Evolutionary conservation across 2,113 vertebrate genomes (phyloP).

Genomic region (Saguinus midas): DNA sequence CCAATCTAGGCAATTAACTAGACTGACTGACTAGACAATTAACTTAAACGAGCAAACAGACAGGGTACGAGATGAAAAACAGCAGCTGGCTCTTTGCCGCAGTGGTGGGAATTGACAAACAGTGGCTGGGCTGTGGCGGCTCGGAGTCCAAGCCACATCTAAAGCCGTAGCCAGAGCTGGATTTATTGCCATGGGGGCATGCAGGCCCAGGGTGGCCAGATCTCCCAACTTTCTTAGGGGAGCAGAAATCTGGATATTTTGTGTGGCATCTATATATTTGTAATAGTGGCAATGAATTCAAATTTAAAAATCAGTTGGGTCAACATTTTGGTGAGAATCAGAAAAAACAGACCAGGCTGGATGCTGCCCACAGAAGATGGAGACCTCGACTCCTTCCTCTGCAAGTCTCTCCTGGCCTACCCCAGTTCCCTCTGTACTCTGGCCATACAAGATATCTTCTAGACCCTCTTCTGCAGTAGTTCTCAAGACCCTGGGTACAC

Average conservation of each 20-base stretch:
- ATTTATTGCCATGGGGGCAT: not conserved
- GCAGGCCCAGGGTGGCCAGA: not conserved
- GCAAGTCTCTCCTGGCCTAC: not conserved
- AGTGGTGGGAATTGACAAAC: not conserved
- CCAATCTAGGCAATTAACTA: no score
- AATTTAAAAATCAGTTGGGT: not conserved
- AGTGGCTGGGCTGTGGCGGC: not conserved
- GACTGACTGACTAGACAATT: not conserved
- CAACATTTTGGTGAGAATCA: not conserved
- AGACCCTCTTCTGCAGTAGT: not conserved
- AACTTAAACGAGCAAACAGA: not conserved
- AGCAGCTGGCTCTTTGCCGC: not conserved
- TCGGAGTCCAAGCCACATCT: rapidly evolving
- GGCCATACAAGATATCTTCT: not conserved
- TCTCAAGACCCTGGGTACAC: not conserved
- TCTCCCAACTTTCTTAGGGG: not conserved
- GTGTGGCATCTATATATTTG: not conserved
- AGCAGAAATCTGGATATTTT: not conserved
- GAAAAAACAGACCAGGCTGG: not conserved
- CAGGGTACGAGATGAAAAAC: not conserved
- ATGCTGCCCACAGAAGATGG: not conserved
- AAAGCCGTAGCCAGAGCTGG: not conserved
- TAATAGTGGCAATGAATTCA: not conserved
- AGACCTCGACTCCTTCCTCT: not conserved
- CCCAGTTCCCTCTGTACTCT: not conserved